phyloP scores from a whole-genome alignment of 2,888 invertebrate genomes.

The Petrolisthes manimaculis region DNA sequence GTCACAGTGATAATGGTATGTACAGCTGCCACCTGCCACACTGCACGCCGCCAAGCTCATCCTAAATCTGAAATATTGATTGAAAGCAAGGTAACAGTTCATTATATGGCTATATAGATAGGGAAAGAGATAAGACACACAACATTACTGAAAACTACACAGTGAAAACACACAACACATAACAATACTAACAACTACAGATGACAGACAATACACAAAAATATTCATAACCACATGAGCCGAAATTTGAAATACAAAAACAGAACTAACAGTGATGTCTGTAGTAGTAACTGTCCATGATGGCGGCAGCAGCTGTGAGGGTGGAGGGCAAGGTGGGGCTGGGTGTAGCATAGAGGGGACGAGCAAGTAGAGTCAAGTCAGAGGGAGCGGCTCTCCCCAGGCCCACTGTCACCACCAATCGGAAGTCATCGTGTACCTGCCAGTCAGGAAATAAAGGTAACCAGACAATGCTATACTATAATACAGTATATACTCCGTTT shows the following conservation, averaged over 20 bases:
- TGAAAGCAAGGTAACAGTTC: too few relatives aligned
- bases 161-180: too few relatives aligned
- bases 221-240: too few relatives aligned
- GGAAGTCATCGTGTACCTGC: conserved; percentile 53
- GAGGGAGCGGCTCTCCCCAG: conserved; percentile 28
- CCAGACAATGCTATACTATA: too few relatives aligned
- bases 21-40: conserved; percentile 43
- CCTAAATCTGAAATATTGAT: conserved; percentile 33
- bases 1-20: conserved; percentile 40
- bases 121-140: too few relatives aligned
- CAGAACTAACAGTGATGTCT: conserved; percentile 42
- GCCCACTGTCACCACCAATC: conserved; percentile 47
- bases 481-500: too few relatives aligned
- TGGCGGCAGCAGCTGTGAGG: conserved; percentile 41
- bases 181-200: too few relatives aligned
- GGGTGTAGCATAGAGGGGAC: conserved; percentile 39
- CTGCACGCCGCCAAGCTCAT: conserved; percentile 39
- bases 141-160: too few relatives aligned
- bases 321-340: conserved; percentile 41
- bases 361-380: conserved; percentile 45
- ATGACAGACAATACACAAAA: too few relatives aligned
- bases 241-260: background rate
- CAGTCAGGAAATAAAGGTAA: too few relatives aligned
- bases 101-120: too few relatives aligned
- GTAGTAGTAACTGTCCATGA: conserved; percentile 41